Conservation (phyloP, 1,140 invertebrate species). For the Hormaphis cornu region DNA sequence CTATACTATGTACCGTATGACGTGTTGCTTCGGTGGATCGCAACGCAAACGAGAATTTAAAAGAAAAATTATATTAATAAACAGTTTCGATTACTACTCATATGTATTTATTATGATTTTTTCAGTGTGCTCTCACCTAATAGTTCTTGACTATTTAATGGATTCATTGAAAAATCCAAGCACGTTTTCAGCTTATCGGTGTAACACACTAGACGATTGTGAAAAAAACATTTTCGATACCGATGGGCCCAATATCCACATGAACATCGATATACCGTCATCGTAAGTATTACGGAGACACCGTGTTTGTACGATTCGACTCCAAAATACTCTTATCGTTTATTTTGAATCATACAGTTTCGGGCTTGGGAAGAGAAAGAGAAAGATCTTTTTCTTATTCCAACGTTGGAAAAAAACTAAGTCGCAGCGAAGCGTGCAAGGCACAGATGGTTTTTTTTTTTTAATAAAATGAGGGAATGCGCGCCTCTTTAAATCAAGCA, state of each 20-base stretch:
- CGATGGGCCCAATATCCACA: background rate
- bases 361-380: too few relatives aligned
- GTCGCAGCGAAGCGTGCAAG: background rate
- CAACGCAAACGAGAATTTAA: background rate
- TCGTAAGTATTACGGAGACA: conserved; percentile 3
- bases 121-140: background rate
- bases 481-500: too few relatives aligned
- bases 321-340: too few relatives aligned
- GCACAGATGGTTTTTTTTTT: background rate
- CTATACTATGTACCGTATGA: background rate
- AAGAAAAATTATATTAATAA: background rate
- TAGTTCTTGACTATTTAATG: background rate
- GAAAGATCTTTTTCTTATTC: too few relatives aligned
- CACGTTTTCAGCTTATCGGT: background rate
- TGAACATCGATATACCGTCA: background rate
- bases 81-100: background rate
- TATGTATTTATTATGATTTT: background rate
- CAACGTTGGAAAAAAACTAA: too few relatives aligned
- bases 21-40: background rate
- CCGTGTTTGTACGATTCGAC: too few relatives aligned
- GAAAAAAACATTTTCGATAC: background rate
- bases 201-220: background rate
- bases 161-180: background rate
- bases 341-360: too few relatives aligned
- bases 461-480: background rate